phyloP scores from a whole-genome alignment of 2,113 vertebrate genomes.

The Perca fluviatilis region DNA sequence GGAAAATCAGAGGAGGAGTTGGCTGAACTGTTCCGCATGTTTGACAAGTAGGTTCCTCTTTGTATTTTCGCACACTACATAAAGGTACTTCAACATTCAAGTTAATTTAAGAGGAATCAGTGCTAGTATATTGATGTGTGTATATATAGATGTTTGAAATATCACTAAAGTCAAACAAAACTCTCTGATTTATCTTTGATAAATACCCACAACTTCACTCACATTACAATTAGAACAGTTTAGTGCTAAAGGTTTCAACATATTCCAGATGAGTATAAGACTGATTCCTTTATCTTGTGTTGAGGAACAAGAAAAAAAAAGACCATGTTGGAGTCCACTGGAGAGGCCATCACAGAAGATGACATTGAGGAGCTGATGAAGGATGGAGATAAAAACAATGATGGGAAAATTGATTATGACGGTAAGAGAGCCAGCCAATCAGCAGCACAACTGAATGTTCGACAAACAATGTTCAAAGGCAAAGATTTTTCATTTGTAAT shows the following conservation, averaged over 20 bases:
- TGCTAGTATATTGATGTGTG: not conserved
- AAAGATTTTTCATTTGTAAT: not conserved
- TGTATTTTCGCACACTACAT: not conserved
- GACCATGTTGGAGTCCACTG: constrained; percentile 84
- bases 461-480: not conserved
- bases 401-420: constrained; percentile 88
- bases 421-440: constrained; percentile 62
- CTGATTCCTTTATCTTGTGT: constrained; percentile 18
- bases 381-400: constrained; percentile 88
- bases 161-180: not conserved
- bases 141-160: not conserved
- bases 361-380: constrained; percentile 88
- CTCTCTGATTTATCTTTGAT: not conserved
- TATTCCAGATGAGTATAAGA: not conserved
- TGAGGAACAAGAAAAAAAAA: no score
- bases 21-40: constrained; percentile 88
- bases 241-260: no score
- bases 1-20: constrained; percentile 88
- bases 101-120: not conserved
- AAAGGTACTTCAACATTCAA: not conserved
- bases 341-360: constrained; percentile 86
- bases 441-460: no score
- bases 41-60: constrained; percentile 83
- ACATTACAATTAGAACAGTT: not conserved
- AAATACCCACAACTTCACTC: not conserved